These are phyloP conservation scores for Zootermopsis nevadensis DNA, from an alignment of 2,888 invertebrate genomes.

Conservation along the genomic window DNA sequence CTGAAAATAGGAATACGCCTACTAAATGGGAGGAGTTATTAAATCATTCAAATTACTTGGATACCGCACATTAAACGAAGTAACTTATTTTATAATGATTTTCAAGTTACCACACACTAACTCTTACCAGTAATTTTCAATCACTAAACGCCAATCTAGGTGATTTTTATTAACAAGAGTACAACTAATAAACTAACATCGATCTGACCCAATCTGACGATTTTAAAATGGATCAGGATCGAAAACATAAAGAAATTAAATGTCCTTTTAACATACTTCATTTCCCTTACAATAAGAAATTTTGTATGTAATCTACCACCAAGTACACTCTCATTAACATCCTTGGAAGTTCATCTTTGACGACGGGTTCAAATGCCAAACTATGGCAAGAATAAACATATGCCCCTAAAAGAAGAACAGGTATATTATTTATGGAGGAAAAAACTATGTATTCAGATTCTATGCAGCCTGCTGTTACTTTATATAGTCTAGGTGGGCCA, in stretches of 20 bases:
- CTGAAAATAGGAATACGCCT: slow-evolving; percentile 47
- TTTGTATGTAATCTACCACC: too few relatives aligned
- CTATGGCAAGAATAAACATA: too few relatives aligned
- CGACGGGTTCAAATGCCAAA: too few relatives aligned
- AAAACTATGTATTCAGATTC: too few relatives aligned
- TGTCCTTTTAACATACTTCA: not conserved
- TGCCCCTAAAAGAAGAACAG: too few relatives aligned
- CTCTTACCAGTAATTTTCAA: not conserved
- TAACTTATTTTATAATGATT: not conserved
- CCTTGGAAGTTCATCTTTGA: too few relatives aligned
- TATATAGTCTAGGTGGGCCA: too few relatives aligned
- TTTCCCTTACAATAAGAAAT: too few relatives aligned
- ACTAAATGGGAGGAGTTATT: slow-evolving; percentile 40
- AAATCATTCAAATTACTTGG: not conserved
- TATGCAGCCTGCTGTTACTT: too few relatives aligned
- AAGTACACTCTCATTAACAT: too few relatives aligned
- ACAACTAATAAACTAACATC: not conserved
- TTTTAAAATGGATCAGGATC: not conserved
- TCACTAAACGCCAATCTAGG: not conserved
- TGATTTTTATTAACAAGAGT: not conserved
- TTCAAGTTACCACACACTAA: too few relatives aligned
- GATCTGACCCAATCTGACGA: not conserved
- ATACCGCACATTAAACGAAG: not conserved
- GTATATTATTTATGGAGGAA: too few relatives aligned
- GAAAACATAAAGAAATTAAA: not conserved